These are phyloP conservation scores for Philereme vetulata DNA, from an alignment of 2,888 invertebrate genomes.

Conservation along the genomic window DNA sequence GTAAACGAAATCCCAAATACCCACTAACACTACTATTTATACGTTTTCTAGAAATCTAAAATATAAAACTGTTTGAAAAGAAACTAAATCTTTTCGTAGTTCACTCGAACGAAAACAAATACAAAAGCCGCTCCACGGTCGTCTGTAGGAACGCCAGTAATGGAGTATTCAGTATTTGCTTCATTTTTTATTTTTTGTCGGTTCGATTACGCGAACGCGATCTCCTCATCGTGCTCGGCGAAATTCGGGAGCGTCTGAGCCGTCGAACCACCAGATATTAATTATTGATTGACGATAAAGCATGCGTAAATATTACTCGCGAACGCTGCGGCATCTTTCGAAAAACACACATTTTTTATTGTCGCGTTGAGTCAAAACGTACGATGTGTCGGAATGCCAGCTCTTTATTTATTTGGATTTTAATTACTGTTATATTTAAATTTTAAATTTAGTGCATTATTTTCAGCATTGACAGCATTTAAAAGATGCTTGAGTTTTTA, in stretches of 20 bases:
- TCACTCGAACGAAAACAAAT: slow-evolving; percentile 18
- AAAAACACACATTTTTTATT: slow-evolving; percentile 37
- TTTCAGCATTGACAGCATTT: slow-evolving; percentile 11
- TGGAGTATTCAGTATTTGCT: slow-evolving; percentile 84
- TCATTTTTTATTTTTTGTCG: slow-evolving; percentile 82
- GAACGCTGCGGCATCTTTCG: slow-evolving; percentile 52
- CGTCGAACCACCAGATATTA: slow-evolving; percentile 78
- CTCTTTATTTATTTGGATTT: slow-evolving; percentile 14
- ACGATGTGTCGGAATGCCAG: slow-evolving; percentile 22
- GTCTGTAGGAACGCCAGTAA: slow-evolving; percentile 63
- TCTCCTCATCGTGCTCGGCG: slow-evolving; percentile 78
- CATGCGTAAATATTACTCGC: slow-evolving; percentile 72
- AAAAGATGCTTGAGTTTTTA: slow-evolving; percentile 23
- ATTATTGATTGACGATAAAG: slow-evolving; percentile 83
- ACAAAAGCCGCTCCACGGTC: slow-evolving; percentile 58
- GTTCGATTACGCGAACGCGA: slow-evolving; percentile 84
- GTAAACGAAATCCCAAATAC: too few species aligned
- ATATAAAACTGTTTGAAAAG: slow-evolving; percentile 9
- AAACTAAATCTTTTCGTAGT: slow-evolving; percentile 9
- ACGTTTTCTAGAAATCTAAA: not conserved
- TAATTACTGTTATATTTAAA: slow-evolving; percentile 20
- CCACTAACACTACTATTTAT: too few species aligned
- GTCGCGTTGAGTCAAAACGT: slow-evolving; percentile 17
- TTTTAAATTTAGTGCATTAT: slow-evolving; percentile 21
- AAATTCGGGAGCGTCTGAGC: slow-evolving; percentile 83